phyloP scores from a whole-genome alignment of 1,140 invertebrate genomes.

The Chymomyza costata region DNA sequence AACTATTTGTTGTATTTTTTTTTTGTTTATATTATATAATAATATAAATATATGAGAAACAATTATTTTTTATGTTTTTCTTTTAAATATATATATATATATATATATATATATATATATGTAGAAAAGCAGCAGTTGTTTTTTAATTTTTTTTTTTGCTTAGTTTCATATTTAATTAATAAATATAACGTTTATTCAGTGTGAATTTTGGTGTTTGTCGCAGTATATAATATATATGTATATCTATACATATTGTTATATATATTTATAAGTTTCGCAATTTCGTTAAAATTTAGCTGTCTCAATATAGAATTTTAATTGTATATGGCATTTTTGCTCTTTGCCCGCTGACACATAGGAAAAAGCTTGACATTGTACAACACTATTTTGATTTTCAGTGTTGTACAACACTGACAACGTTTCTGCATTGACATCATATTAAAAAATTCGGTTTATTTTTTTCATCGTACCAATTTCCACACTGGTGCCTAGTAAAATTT shows the following conservation, averaged over 20 bases:
- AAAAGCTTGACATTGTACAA: constrained; percentile 3
- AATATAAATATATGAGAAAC: constrained; percentile 72
- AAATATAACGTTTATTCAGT: constrained; percentile 71
- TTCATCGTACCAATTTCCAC: constrained; percentile 21
- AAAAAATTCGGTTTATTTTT: constrained; percentile 65
- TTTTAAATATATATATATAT: constrained; percentile 30
- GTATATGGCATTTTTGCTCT: constrained; percentile 11
- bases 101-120: constrained; percentile 35
- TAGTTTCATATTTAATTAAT: constrained; percentile 61
- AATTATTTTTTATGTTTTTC: constrained; percentile 51
- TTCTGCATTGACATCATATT: constrained; percentile 16
- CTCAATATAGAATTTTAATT: constrained; percentile 17
- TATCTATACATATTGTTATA: constrained; percentile 17
- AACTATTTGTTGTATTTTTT: constrained; percentile 62
- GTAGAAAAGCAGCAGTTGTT: constrained; percentile 63
- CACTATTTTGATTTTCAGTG: constrained; percentile 14
- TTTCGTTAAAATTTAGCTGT: no score
- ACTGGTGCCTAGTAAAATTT: constrained; percentile 63
- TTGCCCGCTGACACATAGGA: neutral
- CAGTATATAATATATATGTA: constrained; percentile 44
- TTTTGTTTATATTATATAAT: constrained; percentile 38
- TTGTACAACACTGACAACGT: constrained; percentile 23
- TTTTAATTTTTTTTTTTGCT: constrained; percentile 38
- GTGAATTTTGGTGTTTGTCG: constrained; percentile 67
- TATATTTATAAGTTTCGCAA: constrained; percentile 8